Base-by-base conservation (phyloP, 1,140 invertebrate species). In the Yoshiicerus persimilis region DNA sequence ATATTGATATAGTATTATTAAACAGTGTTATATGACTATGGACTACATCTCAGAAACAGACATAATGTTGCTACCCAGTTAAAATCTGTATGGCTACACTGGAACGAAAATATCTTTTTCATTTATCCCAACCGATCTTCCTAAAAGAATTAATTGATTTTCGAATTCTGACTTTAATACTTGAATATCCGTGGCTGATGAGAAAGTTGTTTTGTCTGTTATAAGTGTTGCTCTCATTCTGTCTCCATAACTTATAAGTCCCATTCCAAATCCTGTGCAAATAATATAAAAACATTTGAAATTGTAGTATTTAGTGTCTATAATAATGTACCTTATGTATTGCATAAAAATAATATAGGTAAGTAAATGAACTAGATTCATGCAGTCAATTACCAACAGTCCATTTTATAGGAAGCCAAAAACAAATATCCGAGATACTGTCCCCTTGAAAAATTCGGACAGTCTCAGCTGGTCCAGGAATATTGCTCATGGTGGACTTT, bases 391-490 rank as follows among this genome's bases (percentile, higher is more conserved):
- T 86, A 90, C 89, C 88, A n/a, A 87, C 85, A 20, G 41, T 87
- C 16, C 38, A 56, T 34, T 89, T 87, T 36, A 90, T 87, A 4
- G 90, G 90, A 9, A 87, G 39, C 90, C 90, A 90, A 85, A 66
- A 87, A n/a, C 85, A 87, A 34, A 90, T 86, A 23, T 90, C 90
- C 6, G 88, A 66, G 10, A 90, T 27, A 32, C 34, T 30, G 84
- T 89, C 87, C 3, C 90, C 90, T 10, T 77, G 84, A 86, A 90
- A 90, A 0, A 90, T 8, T 10, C 36, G 88, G 2, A 87, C 88
- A 20, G 34, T 11, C 83, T 90, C 90, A 27, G 87, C 87, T 20
- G 90, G 90, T 16, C 90, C 90, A 32, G 90, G 90, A 11, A 90
- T 87, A 87, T 90, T 90, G 4, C 56, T 87, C 16, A 90, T 36